Percentiles rank a stretch among this genome's conserved stretches.
phyloP scores from a whole-genome alignment of 2,888 invertebrate species.

The Zonitis immaculata region DNA sequence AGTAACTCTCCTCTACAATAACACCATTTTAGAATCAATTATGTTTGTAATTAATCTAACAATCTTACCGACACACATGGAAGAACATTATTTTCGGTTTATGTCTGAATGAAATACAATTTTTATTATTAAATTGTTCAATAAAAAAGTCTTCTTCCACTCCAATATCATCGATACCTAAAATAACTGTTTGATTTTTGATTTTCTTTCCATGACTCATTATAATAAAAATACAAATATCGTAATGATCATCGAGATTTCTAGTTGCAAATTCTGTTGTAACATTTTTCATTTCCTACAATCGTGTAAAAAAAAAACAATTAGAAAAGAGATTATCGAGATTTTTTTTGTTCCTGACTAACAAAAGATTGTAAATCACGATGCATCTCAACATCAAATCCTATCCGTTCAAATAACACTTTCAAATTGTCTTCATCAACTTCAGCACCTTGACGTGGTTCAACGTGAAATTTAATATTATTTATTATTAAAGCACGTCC shows the following conservation, averaged over 20 bases:
- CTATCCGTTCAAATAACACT: conserved; percentile 57
- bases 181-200: conserved; percentile 50
- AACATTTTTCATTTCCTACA: conserved; percentile 24
- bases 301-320: conserved; percentile 5
- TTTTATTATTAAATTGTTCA: conserved; percentile 55
- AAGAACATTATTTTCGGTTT: conserved; percentile 70
- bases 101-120: conserved; percentile 52
- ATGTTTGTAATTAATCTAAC: background rate
- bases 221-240: conserved; percentile 61
- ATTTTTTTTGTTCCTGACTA: conserved; percentile 27
- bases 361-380: conserved; percentile 50
- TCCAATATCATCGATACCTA: conserved; percentile 55
- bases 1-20: conserved; percentile 37
- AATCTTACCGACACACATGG: conserved; percentile 61
- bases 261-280: conserved; percentile 44
- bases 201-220: conserved; percentile 61
- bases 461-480: conserved; percentile 37
- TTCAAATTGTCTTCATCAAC: conserved; percentile 56
- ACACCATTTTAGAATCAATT: background rate
- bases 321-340: background rate
- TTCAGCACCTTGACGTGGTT: conserved; percentile 54
- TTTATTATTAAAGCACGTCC: conserved; percentile 43
- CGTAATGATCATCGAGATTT: conserved; percentile 48
- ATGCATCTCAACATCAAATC: conserved; percentile 51
- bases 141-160: conserved; percentile 48